Evolutionary conservation across 2,888 invertebrate genomes (phyloP), one percentile per base, ranked within the genome.

Genomic region (Copidosoma aretas): DNA sequence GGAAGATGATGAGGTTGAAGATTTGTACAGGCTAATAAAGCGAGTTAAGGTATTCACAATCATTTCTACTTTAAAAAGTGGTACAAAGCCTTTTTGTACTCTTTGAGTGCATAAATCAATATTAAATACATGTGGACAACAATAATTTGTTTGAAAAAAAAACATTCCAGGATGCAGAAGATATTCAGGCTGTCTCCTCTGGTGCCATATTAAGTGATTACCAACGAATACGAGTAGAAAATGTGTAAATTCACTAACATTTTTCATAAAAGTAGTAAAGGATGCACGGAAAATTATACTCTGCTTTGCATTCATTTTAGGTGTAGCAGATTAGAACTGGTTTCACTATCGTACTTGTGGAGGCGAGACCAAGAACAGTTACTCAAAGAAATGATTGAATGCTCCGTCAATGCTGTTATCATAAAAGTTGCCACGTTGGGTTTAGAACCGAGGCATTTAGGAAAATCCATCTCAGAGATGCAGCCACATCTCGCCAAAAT

Each of bases 151-250:
- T n/a, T 56, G 15, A 82, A 83, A 70, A 77, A 24, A 43, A 51
- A 43, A 69, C 59, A 68, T 87, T 87, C 76, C 79, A 90, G 90
- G 87, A 89, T 80, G 89, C 90, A 82, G 86, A 92, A 76, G 86
- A 89, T 77, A 87, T 95, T 81, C 95, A 97, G 81, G 99, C 94
- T 65, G 97, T 99, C 56, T 93, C 98, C 71, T 95, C 95, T 75
- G 99, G 99, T 75, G 99, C 99, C 74, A 98, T 99, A 82, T 87
- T 98, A 77, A 98, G 98, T 70, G 96, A 97, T 86, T 99, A 99
- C 87, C 99, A 99, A 88, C 90, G 98, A 85, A 90, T 96, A 80
- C 89, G 99, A 80, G 97, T 98, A 74, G 97, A 98, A 88, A 95
- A 96, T 91, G 97, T 98, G 92, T 95, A 91, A 90, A 93, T 90